Evolutionary conservation across 2,113 vertebrate genomes (phyloP).

Genomic region (Scopus umbretta): DNA sequence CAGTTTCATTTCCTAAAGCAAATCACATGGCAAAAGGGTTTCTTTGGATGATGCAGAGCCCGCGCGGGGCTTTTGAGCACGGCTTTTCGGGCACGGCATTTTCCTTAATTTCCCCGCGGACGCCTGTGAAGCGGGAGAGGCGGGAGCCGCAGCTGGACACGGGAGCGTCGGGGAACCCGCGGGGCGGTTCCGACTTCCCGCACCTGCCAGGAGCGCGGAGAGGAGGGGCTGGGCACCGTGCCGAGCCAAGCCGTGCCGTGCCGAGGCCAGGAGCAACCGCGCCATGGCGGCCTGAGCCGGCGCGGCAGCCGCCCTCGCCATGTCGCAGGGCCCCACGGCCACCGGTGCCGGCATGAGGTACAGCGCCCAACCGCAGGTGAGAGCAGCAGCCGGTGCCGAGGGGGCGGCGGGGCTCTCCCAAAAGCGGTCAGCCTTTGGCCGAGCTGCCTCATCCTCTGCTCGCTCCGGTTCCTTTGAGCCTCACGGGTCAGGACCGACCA

Average conservation of each 20-base stretch:
- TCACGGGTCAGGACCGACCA: accelerated
- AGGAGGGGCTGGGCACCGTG: background rate
- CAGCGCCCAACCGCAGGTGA: constrained; percentile 39
- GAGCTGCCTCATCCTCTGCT: background rate
- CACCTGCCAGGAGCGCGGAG: background rate
- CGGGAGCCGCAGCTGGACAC: background rate
- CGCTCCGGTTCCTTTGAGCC: background rate
- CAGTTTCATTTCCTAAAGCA: background rate
- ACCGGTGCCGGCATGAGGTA: background rate
- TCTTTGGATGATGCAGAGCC: background rate
- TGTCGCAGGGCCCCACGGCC: background rate
- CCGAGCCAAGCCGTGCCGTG: background rate
- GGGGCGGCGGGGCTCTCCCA: background rate
- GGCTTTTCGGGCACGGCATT: background rate
- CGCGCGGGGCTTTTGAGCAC: background rate
- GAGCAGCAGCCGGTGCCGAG: background rate
- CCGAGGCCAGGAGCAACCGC: background rate
- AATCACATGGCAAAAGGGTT: background rate
- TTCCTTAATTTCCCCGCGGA: background rate
- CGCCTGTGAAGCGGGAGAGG: background rate
- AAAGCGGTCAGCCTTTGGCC: accelerated
- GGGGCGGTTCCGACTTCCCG: background rate
- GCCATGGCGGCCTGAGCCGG: constrained; percentile 4
- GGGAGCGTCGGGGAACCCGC: background rate
- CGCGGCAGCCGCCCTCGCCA: background rate